A percentile compares a stretch with the other conserved stretches of the same genome.
Conservation (phyloP, 2,888 invertebrate genomes). For the Ormyrus nitidulus region DNA sequence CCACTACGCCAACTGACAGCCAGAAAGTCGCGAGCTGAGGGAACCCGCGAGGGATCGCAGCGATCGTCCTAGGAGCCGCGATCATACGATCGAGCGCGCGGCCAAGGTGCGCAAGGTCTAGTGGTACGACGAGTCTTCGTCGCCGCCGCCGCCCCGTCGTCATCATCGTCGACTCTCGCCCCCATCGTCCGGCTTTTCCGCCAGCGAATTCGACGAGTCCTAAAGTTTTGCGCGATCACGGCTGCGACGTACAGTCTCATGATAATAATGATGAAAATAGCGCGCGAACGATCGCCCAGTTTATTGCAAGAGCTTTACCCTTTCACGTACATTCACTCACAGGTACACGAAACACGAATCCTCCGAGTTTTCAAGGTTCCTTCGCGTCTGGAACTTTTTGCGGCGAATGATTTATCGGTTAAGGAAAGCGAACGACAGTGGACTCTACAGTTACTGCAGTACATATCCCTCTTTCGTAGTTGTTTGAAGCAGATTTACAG, state of each 20-base stretch:
- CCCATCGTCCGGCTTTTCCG: slow-evolving; percentile 53
- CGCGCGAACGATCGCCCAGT: slow-evolving; percentile 21
- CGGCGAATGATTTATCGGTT: slow-evolving; percentile 29
- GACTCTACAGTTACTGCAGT: slow-evolving; percentile 20
- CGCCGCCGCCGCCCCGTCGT: slow-evolving; percentile 34
- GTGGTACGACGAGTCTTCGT: slow-evolving; percentile 57
- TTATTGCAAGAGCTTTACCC: slow-evolving; percentile 41
- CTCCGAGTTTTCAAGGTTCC: slow-evolving; percentile 40
- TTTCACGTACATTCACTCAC: slow-evolving; percentile 20
- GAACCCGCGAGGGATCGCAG: slow-evolving; percentile 49
- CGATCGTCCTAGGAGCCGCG: slow-evolving; percentile 56
- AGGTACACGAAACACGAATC: slow-evolving; percentile 19
- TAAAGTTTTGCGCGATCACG: slow-evolving; percentile 14
- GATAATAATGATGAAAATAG: slow-evolving; percentile 1
- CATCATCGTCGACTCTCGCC: slow-evolving; percentile 30
- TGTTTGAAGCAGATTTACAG: slow-evolving; percentile 28
- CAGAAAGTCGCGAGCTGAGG: slow-evolving; percentile 71
- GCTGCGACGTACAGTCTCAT: neutral
- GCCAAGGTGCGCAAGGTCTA: slow-evolving; percentile 73
- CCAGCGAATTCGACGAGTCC: slow-evolving; percentile 55
- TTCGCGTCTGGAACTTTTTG: slow-evolving; percentile 25
- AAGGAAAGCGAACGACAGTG: slow-evolving; percentile 16
- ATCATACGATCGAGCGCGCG: slow-evolving; percentile 68
- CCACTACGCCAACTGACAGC: slow-evolving; percentile 91
- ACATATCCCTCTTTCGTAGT: slow-evolving; percentile 44